Evolutionary conservation across 2,888 invertebrate genomes (phyloP).

Genomic region (Tetanocera ferruginea): DNA sequence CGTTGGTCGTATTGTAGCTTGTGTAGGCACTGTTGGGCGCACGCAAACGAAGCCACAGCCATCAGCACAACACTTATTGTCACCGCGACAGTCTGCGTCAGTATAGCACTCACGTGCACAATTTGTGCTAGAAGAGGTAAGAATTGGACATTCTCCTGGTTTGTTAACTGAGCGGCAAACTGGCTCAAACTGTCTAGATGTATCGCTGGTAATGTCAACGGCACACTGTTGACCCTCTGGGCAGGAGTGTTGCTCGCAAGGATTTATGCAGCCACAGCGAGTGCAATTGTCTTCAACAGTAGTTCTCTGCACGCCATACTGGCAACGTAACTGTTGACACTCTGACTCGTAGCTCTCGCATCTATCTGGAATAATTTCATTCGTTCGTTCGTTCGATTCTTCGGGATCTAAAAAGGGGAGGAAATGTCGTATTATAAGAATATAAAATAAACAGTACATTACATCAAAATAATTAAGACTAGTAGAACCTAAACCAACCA

Average conservation of each 20-base stretch:
- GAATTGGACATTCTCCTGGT: constrained; percentile 77
- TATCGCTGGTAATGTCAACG: constrained; percentile 71
- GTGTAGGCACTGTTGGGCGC: constrained; percentile 70
- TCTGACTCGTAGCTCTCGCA: constrained; percentile 75
- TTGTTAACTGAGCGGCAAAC: constrained; percentile 73
- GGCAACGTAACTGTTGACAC: constrained; percentile 77
- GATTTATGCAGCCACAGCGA: constrained; percentile 81
- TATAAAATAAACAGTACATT: not conserved
- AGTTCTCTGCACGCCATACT: constrained; percentile 78
- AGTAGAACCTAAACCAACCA: not conserved
- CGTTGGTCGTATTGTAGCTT: constrained; percentile 68
- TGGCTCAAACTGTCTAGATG: constrained; percentile 61
- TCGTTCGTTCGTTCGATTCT: constrained; percentile 49
- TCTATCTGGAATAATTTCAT: constrained; percentile 66
- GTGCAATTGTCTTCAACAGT: constrained; percentile 75
- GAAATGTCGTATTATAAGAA: not conserved
- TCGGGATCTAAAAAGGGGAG: constrained; percentile 8
- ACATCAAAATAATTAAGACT: not conserved
- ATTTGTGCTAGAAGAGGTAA: constrained; percentile 68
- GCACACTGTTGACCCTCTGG: constrained; percentile 78
- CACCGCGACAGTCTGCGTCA: constrained; percentile 85
- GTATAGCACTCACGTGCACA: constrained; percentile 82
- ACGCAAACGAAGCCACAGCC: constrained; percentile 84
- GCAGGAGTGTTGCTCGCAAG: constrained; percentile 77
- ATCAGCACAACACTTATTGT: constrained; percentile 85